Conservation (phyloP, 2,113 vertebrate genomes). For the Brachyhypopomus gauderio region DNA sequence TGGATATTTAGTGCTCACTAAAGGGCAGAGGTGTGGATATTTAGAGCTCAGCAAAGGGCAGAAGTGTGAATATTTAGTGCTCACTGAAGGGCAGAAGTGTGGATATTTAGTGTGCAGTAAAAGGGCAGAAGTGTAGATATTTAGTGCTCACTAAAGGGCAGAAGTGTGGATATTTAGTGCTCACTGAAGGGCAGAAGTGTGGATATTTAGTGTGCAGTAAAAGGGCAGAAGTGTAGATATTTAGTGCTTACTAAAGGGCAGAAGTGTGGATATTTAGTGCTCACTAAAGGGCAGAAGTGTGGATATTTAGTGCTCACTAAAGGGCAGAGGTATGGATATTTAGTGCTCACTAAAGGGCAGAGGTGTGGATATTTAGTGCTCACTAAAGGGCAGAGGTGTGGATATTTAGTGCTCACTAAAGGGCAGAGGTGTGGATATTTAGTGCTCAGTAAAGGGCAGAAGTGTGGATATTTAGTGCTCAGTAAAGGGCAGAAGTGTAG, state of each 20-base stretch:
- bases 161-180: not conserved
- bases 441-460: not conserved
- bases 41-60: not conserved
- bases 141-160: not conserved
- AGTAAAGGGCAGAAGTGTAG: not conserved
- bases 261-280: not conserved
- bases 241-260: not conserved
- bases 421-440: not conserved
- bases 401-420: not conserved
- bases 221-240: not conserved
- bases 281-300: not conserved
- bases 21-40: not conserved
- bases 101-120: not conserved
- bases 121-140: not conserved
- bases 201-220: not conserved
- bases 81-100: not conserved
- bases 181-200: not conserved
- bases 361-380: not conserved
- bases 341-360: not conserved
- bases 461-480: not conserved
- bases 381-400: not conserved
- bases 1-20: not conserved
- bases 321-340: no score
- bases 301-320: not conserved
- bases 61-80: not conserved